These are phyloP conservation scores for Agriopis aurantiaria DNA, from an alignment of 2,888 invertebrate genomes.

Conservation along the genomic window DNA sequence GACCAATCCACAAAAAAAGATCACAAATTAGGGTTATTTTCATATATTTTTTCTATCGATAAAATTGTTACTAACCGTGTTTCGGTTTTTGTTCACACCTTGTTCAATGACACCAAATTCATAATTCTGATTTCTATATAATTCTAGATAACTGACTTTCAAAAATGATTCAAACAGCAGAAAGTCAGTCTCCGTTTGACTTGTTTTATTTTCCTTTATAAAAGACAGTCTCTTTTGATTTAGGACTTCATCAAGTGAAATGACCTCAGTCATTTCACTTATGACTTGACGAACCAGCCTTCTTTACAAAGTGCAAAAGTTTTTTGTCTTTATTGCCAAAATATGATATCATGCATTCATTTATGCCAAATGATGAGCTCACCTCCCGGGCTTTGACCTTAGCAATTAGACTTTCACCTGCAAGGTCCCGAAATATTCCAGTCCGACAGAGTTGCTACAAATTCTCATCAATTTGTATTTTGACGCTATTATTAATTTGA, in stretches of 20 bases:
- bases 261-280: not conserved
- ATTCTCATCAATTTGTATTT: not conserved
- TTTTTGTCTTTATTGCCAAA: conserved; percentile 22
- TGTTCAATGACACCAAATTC: no score
- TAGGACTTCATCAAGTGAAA: not conserved
- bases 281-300: conserved; percentile 4
- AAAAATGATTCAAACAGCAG: no score
- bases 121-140: no score
- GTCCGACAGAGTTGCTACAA: conserved; percentile 3
- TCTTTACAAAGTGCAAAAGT: conserved; percentile 12
- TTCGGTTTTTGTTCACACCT: no score
- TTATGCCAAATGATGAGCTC: conserved; percentile 28
- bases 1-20: no score
- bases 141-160: no score
- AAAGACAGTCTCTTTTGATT: not conserved
- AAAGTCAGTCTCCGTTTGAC: not conserved
- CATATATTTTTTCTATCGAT: no score
- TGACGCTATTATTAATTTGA: no score
- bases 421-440: conserved; percentile 7
- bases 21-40: no score
- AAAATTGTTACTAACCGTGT: no score
- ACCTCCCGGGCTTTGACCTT: conserved; percentile 29
- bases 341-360: conserved; percentile 29
- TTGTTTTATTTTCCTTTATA: not conserved
- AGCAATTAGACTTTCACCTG: conserved; percentile 24